A percentile compares a stretch with the other conserved stretches of the same genome.
These are phyloP conservation scores for Rhamphomyia laevipes DNA, from an alignment of 2,888 invertebrate species.

Conservation along the genomic window DNA sequence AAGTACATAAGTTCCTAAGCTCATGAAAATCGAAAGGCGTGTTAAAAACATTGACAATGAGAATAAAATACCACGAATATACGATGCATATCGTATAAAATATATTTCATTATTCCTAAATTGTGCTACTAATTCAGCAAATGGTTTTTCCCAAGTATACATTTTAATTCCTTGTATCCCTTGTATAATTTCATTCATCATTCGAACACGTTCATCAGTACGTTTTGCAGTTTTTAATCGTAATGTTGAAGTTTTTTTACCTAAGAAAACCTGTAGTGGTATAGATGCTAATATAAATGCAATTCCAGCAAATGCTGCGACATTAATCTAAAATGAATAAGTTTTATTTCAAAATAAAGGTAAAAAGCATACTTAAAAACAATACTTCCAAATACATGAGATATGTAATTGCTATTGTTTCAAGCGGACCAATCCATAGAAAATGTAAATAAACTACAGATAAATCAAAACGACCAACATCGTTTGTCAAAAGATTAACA, in stretches of 20 bases:
- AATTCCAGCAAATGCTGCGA: slow-evolving; percentile 46
- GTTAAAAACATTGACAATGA: slow-evolving; percentile 83
- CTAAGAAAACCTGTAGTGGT: slow-evolving; percentile 64
- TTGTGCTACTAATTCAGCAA: slow-evolving; percentile 58
- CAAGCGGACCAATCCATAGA: slow-evolving; percentile 81
- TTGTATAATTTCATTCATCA: slow-evolving; percentile 83
- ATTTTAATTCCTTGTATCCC: slow-evolving; percentile 91
- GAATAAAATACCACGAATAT: slow-evolving; percentile 62
- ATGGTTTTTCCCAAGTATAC: slow-evolving; percentile 91
- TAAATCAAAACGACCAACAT: slow-evolving; percentile 56
- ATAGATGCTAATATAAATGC: slow-evolving; percentile 50
- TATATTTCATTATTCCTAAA: slow-evolving; percentile 48
- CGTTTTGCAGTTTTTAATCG: slow-evolving; percentile 68
- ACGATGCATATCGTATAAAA: slow-evolving; percentile 59
- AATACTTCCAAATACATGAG: slow-evolving; percentile 61
- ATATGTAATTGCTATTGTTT: slow-evolving; percentile 66
- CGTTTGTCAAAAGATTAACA: slow-evolving; percentile 90
- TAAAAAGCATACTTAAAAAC: too few relatives aligned
- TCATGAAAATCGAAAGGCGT: slow-evolving; percentile 74
- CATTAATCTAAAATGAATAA: slow-evolving; percentile 38
- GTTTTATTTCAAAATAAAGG: background rate
- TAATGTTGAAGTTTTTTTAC: slow-evolving; percentile 62
- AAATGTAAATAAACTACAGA: slow-evolving; percentile 83
- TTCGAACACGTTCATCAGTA: slow-evolving; percentile 79
- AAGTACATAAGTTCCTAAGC: slow-evolving; percentile 64